Conservation (phyloP, 2,113 vertebrate genomes). For the Brachyhypopomus occidentalis region DNA sequence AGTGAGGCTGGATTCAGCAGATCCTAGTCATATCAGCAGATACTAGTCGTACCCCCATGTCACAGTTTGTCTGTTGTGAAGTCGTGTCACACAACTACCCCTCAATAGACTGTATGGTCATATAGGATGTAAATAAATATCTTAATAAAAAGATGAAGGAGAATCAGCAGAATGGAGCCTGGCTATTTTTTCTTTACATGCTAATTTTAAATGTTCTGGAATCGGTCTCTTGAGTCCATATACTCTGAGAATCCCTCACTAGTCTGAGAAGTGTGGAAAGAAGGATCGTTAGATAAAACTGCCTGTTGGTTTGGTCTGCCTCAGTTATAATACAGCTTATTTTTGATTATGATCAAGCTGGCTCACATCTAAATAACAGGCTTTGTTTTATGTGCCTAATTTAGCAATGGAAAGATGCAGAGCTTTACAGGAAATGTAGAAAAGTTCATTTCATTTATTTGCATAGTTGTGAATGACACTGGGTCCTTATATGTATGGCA, state of each 20-base stretch:
- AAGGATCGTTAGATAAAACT: no score
- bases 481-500: background rate
- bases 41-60: conserved; percentile 45
- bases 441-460: background rate
- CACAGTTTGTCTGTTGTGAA: conserved; percentile 61
- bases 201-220: no score
- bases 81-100: conserved; percentile 32
- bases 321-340: no score
- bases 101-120: conserved; percentile 60
- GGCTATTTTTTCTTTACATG: conserved; percentile 11
- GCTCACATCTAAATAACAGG: background rate
- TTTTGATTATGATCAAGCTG: no score
- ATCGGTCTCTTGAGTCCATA: no score
- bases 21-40: no score
- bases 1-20: no score
- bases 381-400: background rate
- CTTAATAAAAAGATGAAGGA: conserved; percentile 52
- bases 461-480: background rate
- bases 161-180: background rate
- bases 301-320: no score
- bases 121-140: conserved; percentile 75
- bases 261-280: no score
- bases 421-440: background rate
- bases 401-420: background rate
- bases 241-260: no score